phyloP scores from a whole-genome alignment of 2,888 invertebrate species.

The Leucophenga maculata region DNA sequence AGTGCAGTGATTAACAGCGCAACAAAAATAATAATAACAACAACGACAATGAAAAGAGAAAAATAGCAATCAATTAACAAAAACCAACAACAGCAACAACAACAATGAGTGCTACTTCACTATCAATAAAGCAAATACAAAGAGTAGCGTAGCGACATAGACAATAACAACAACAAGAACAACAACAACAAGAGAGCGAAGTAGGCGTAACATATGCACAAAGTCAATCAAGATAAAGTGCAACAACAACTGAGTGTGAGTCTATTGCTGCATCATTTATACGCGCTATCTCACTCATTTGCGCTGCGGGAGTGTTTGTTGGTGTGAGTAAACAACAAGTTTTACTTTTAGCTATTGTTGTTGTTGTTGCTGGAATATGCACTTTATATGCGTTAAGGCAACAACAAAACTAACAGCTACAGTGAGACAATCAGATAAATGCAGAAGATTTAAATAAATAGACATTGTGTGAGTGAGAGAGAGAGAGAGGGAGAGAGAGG shows the following conservation, averaged over 20 bases:
- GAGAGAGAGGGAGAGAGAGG: too few species aligned
- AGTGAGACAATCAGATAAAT: too few species aligned
- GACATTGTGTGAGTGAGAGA: too few species aligned
- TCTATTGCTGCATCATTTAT: not conserved
- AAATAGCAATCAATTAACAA: constrained; percentile 64
- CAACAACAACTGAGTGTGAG: not conserved
- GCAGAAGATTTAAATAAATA: too few species aligned
- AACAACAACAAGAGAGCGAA: not conserved
- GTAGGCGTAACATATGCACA: not conserved
- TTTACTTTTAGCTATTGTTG: too few species aligned
- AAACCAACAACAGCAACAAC: constrained; percentile 47
- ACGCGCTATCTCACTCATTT: not conserved
- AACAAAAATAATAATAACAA: constrained; percentile 23
- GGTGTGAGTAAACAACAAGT: too few species aligned
- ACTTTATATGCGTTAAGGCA: too few species aligned
- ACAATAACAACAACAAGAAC: not conserved
- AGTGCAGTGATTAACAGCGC: constrained; percentile 41
- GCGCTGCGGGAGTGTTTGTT: not conserved
- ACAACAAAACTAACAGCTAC: too few species aligned
- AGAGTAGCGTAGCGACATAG: not conserved
- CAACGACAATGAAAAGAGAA: constrained; percentile 28
- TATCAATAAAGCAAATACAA: too few species aligned
- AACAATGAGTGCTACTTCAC: not conserved
- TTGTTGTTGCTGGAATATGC: too few species aligned
- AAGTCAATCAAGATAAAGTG: not conserved